Percentiles rank a stretch among this genome's conserved stretches.
Evolutionary conservation across 1,140 invertebrate species (phyloP).

Genomic region (Panagrolaimus sp.): DNA sequence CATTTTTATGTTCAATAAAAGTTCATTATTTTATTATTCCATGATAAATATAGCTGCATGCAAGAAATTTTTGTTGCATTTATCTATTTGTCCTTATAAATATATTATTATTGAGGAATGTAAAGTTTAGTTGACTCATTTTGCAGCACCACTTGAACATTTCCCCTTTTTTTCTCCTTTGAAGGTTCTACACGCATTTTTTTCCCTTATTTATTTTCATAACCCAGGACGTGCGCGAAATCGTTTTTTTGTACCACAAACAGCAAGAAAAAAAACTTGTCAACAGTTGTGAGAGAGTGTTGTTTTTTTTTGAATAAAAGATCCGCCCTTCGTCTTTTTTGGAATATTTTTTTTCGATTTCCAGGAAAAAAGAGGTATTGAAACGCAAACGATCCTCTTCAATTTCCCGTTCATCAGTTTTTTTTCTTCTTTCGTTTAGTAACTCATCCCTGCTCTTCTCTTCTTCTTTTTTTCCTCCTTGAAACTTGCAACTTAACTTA

Average conservation of each 20-base stretch:
- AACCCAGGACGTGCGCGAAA: background rate
- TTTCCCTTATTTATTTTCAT: background rate
- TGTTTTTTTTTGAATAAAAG: background rate
- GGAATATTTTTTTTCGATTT: background rate
- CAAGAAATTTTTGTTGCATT: too few relatives aligned
- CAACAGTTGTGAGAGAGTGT: background rate
- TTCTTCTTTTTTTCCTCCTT: background rate
- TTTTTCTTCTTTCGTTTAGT: conserved; percentile 1
- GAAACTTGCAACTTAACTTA: background rate
- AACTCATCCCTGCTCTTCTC: background rate
- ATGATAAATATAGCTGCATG: too few relatives aligned
- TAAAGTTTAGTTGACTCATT: background rate
- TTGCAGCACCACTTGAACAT: conserved; percentile 9
- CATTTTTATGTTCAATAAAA: too few relatives aligned
- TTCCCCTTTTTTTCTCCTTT: background rate
- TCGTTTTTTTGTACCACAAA: conserved; percentile 9
- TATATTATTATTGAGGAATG: too few relatives aligned
- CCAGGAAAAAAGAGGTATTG: conserved; percentile 4
- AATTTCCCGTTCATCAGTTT: conserved; percentile 1
- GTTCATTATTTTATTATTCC: too few relatives aligned
- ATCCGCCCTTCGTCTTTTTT: conserved; percentile 4
- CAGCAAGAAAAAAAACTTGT: conserved; percentile 9
- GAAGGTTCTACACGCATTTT: background rate
- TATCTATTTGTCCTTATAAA: too few relatives aligned
- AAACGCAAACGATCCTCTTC: background rate